Evolutionary conservation across 1,140 invertebrate genomes (phyloP).

Genomic region (Panagrolaimus sp.): DNA sequence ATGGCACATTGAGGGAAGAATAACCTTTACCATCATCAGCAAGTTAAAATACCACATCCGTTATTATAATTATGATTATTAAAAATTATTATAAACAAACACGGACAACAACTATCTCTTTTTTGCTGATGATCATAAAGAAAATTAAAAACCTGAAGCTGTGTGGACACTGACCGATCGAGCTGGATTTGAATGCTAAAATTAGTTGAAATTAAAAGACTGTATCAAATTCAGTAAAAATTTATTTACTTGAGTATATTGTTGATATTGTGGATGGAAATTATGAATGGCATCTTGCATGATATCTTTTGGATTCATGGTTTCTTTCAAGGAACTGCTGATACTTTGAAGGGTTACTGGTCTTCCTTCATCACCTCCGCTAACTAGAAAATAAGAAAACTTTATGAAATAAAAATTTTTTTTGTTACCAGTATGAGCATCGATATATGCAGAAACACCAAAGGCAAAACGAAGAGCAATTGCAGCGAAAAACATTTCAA

Average conservation of each 20-base stretch:
- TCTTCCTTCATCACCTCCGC: constrained; percentile 65
- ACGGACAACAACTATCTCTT: neutral
- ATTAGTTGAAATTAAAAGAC: neutral
- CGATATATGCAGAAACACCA: constrained; percentile 58
- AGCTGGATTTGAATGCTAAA: constrained; percentile 46
- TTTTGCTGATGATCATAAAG: constrained; percentile 14
- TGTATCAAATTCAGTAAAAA: constrained; percentile 6
- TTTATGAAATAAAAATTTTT: neutral
- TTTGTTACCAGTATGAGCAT: constrained; percentile 62
- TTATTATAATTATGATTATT: no score
- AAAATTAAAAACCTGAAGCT: constrained; percentile 14
- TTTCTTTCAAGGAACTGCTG: constrained; percentile 97
- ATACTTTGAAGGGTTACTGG: constrained; percentile 98
- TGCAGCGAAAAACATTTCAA: constrained; percentile 97
- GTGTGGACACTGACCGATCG: constrained; percentile 40
- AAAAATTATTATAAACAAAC: no score
- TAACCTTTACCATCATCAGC: constrained; percentile 13
- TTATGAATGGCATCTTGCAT: constrained; percentile 99
- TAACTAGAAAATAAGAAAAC: constrained; percentile 42
- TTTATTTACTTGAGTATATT: constrained; percentile 77
- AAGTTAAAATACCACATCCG: neutral
- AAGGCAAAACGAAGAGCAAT: constrained; percentile 93
- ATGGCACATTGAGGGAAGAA: no score
- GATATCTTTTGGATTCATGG: constrained; percentile 99
- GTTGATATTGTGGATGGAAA: constrained; percentile 99